Percentiles rank a stretch among this genome's conserved stretches.
phyloP scores from a whole-genome alignment of 2,797 vertebrate genomes.

The Lophius americanus region DNA sequence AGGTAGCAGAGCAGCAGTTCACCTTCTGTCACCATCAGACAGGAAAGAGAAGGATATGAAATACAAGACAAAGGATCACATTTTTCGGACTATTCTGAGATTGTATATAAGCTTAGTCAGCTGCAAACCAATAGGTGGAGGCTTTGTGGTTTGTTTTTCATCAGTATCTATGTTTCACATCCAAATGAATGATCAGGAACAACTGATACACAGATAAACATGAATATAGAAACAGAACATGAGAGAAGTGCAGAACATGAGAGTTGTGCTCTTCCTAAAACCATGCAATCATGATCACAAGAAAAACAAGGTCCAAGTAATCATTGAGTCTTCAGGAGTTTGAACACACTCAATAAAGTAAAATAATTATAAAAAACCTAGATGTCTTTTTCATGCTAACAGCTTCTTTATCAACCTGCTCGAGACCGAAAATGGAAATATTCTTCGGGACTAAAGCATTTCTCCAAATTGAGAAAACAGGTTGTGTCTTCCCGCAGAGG shows the following conservation, averaged over 20 bases:
- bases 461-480: no score
- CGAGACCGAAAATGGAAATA: background rate
- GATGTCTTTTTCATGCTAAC: background rate
- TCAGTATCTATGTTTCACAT: slow-evolving; percentile 18
- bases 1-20: background rate
- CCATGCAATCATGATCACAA: background rate
- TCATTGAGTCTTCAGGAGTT: slow-evolving; percentile 10
- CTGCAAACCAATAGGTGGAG: slow-evolving; percentile 24
- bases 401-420: slow-evolving; percentile 25
- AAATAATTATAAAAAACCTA: slow-evolving; percentile 8
- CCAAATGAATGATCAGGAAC: slow-evolving; percentile 21
- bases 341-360: slow-evolving; percentile 6
- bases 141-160: slow-evolving; percentile 34
- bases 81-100: slow-evolving; percentile 30
- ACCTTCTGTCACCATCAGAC: slow-evolving; percentile 3
- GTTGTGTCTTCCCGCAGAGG: background rate
- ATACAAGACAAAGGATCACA: slow-evolving; percentile 45
- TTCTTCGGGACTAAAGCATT: no score
- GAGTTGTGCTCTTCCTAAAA: no score
- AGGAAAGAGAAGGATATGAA: slow-evolving; percentile 30
- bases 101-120: slow-evolving; percentile 35
- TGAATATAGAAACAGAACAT: slow-evolving; percentile 1
- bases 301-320: background rate
- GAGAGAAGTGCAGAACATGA: no score
- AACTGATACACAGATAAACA: slow-evolving; percentile 16